Evolutionary conservation across 2,888 invertebrate genomes (phyloP).

Genomic region (Petrophora chlorosata): DNA sequence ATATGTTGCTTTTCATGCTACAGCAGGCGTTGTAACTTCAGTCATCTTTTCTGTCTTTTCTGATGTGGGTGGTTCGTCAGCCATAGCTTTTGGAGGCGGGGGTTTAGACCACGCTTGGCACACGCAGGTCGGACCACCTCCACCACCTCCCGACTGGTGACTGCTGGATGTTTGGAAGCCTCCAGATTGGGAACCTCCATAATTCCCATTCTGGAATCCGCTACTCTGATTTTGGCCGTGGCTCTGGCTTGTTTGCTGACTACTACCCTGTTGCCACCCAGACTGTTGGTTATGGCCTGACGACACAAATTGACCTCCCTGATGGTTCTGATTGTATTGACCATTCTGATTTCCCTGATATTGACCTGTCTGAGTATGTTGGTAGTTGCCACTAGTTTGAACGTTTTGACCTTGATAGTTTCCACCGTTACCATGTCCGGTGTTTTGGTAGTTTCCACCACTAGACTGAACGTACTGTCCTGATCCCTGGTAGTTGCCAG

Average conservation of each 20-base stretch:
- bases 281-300: slow-evolving; percentile 34
- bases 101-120: slow-evolving; percentile 76
- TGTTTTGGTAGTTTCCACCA: slow-evolving; percentile 8
- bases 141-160: slow-evolving; percentile 46
- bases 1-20: slow-evolving; percentile 9
- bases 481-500: slow-evolving; percentile 24
- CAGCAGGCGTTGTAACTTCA: slow-evolving; percentile 10
- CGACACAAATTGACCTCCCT: slow-evolving; percentile 28
- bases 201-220: slow-evolving; percentile 17
- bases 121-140: slow-evolving; percentile 65
- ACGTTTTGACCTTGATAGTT: slow-evolving; percentile 10
- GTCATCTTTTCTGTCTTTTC: slow-evolving; percentile 27
- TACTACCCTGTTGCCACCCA: slow-evolving; percentile 31
- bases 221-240: slow-evolving; percentile 10
- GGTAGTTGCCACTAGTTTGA: slow-evolving; percentile 24
- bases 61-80: slow-evolving; percentile 23
- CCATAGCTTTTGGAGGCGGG: slow-evolving; percentile 35
- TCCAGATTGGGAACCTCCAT: slow-evolving; percentile 32
- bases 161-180: slow-evolving; percentile 51
- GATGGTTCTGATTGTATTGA: slow-evolving; percentile 26
- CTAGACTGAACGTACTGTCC: slow-evolving; percentile 20
- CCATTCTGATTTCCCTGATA: slow-evolving; percentile 17
- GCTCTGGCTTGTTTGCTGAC: slow-evolving; percentile 16
- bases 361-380: slow-evolving; percentile 19
- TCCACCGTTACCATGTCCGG: slow-evolving; percentile 1